phyloP scores from a whole-genome alignment of 1,140 invertebrate genomes.

The Neuroterus valhalla region DNA sequence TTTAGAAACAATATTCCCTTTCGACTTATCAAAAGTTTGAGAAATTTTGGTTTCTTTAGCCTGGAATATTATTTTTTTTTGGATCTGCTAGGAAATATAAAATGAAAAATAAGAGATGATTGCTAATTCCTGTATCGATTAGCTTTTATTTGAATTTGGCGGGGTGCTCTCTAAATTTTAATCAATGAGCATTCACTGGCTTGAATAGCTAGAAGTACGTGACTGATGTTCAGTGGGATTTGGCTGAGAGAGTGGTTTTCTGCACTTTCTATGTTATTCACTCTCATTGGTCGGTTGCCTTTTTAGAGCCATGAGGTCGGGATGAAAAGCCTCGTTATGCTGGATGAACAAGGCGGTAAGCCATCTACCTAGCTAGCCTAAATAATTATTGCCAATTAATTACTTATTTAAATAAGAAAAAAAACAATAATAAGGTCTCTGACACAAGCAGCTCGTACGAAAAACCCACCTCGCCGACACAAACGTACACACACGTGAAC shows the following conservation, averaged over 20 bases:
- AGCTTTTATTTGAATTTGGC: conserved; percentile 36
- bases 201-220: too few relatives aligned
- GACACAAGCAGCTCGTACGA: conserved; percentile 29
- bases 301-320: conserved; percentile 95
- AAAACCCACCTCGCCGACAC: conserved; percentile 30
- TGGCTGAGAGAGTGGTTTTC: too few relatives aligned
- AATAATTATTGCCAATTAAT: conserved; percentile 54
- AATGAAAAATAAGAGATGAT: background rate
- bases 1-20: background rate
- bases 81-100: background rate
- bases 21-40: too few relatives aligned
- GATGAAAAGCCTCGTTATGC: conserved; percentile 95
- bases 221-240: too few relatives aligned
- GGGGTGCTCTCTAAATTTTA: too few relatives aligned
- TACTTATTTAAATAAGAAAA: conserved; percentile 34
- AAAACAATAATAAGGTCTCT: conserved; percentile 35
- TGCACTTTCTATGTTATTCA: conserved; percentile 61
- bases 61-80: too few relatives aligned
- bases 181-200: too few relatives aligned
- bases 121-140: background rate
- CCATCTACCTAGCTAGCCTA: conserved; percentile 67
- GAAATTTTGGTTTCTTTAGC: too few relatives aligned
- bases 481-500: conserved; percentile 29
- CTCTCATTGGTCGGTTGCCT: conserved; percentile 76
- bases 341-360: conserved; percentile 97